Evolutionary conservation across 2,113 vertebrate genomes (phyloP), one percentile per base, ranked within the genome.

Genomic region (Zosterops borbonicus): DNA sequence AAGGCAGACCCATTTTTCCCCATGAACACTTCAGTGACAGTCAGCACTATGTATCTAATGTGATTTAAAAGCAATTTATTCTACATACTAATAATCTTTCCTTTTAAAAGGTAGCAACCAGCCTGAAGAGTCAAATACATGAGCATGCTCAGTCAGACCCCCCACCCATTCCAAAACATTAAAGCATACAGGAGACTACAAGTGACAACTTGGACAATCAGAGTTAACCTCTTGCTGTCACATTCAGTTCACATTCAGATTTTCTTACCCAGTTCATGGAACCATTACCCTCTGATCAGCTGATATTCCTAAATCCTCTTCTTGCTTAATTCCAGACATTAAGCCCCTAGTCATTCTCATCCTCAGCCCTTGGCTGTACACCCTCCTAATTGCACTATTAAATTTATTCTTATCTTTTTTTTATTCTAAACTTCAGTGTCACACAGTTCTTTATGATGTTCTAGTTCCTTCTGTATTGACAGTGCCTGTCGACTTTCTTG

Each of bases 381-480:
- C 29, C 12, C 52, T 91, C 62, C 83, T 96, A 96, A 96, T 6
- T 68, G 60, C 60, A 63, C 39, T 81, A 49, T n/a, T 75, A 90
- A 77, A 92, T 86, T 88, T 80, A 86, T 80, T 93, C 67, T 58
- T 56, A 35, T 28, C 35, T 73, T 60, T 79, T 79, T 79, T 87
- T 74, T 42, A 58, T 73, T 86, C 78, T 88, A 85, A 92, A 93
- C 37, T 80, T 85, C 87, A 73, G 79, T 35, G 46, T 65, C 75
- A 88, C 55, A 90, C 1, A 1, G 42, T 86, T 90, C 89, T 89
- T 89, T 82, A 77, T 20, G 64, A 89, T 70, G 55, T 91, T 89
- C 60, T 74, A 89, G 47, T 60, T 92, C 28, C 56, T 71, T 84
- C 68, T 92, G 92, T 89, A 91, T 60, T 94, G 95, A 94, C 94